These are phyloP conservation scores for Plutella xylostella DNA, from an alignment of 2,888 invertebrate species.

Conservation along the genomic window DNA sequence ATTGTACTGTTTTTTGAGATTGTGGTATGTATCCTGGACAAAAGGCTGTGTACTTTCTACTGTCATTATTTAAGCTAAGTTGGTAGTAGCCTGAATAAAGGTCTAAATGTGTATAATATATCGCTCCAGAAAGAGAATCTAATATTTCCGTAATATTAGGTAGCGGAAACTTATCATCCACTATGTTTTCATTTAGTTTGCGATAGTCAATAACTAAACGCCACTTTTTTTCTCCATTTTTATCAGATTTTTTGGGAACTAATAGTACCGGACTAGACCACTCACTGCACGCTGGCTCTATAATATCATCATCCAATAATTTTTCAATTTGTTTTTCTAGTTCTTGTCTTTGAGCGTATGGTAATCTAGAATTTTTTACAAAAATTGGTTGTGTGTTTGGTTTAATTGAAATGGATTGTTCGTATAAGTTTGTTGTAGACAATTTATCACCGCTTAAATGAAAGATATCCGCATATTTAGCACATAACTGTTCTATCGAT, in stretches of 20 bases:
- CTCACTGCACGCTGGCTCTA: neutral
- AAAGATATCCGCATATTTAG: neutral
- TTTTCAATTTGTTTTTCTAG: neutral
- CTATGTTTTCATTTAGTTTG: conserved; percentile 4
- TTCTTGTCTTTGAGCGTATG: neutral
- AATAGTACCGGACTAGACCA: neutral
- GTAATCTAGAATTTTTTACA: neutral
- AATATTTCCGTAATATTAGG: conserved; percentile 6
- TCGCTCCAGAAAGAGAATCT: conserved; percentile 3
- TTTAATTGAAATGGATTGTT: neutral
- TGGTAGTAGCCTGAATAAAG: neutral
- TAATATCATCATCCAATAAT: neutral
- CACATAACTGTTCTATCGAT: neutral
- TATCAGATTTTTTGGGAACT: neutral
- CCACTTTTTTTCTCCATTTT: conserved; percentile 4
- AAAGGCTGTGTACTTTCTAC: conserved; percentile 5
- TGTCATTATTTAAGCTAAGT: conserved; percentile 2
- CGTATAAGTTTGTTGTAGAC: neutral
- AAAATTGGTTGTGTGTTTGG: neutral
- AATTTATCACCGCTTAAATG: neutral
- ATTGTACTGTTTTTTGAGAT: too few relatives aligned
- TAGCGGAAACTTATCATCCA: conserved; percentile 7
- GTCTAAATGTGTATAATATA: conserved; percentile 5
- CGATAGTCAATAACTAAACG: conserved; percentile 7
- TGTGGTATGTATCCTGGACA: too few relatives aligned